Evolutionary conservation across 2,797 vertebrate genomes (phyloP).

Genomic region (Muscicapa comitata): DNA sequence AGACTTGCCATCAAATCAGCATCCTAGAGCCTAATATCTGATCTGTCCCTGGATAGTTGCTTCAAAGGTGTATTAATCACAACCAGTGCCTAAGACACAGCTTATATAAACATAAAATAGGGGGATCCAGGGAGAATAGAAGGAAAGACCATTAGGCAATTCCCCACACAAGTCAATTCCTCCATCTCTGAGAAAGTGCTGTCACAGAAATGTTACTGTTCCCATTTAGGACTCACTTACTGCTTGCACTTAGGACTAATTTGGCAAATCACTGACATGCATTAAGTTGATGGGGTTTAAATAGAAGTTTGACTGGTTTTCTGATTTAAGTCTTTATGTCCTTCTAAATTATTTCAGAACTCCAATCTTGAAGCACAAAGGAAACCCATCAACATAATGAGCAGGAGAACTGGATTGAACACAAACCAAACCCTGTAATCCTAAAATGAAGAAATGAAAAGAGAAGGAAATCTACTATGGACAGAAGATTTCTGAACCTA

Average conservation of each 20-base stretch:
- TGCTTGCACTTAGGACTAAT: slow-evolving; percentile 24
- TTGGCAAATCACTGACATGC: background rate
- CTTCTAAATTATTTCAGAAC: background rate
- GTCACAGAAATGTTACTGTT: background rate
- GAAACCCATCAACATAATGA: background rate
- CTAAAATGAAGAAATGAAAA: background rate
- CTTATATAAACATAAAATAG: background rate
- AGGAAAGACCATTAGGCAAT: background rate
- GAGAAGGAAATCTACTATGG: background rate
- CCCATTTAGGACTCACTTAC: background rate
- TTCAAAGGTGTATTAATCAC: background rate
- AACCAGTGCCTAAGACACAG: background rate
- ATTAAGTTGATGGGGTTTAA: slow-evolving; percentile 20
- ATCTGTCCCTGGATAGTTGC: background rate
- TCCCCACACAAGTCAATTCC: background rate
- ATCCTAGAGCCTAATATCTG: background rate
- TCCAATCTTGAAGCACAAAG: background rate
- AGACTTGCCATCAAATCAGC: background rate
- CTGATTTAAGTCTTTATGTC: slow-evolving; percentile 21
- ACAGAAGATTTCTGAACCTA: background rate
- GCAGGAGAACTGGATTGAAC: background rate
- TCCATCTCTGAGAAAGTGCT: background rate
- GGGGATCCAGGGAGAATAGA: background rate
- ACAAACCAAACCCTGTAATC: background rate
- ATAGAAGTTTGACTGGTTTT: slow-evolving; percentile 13